Evolutionary conservation across 2,113 vertebrate species (phyloP), one percentile per base, ranked within the genome.

Genomic region (Leuciscus idus): DNA sequence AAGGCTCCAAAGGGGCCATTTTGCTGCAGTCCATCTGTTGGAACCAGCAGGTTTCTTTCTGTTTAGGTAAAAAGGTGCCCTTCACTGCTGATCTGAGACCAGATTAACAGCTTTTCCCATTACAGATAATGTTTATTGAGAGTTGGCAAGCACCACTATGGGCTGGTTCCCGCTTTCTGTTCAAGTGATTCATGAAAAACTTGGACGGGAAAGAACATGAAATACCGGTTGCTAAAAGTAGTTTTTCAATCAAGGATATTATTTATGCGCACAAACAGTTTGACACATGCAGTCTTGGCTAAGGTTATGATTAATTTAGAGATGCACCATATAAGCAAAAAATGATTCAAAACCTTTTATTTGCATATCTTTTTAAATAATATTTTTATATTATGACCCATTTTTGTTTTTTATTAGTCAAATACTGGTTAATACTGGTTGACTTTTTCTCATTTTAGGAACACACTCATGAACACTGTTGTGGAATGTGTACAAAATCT

Each of bases 21-120:
- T 43, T 66, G 79, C 33, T 43, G 23, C 77, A 80, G 55, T 80
- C 77, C 77, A 61, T 80, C 77, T 80, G 55, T 80, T 73, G 59
- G 83, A 61, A 88, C 39, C 72, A 82, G 84, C 80, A 78, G 75
- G 55, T 84, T 84, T 72, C 77, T 80, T 80, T 80, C 43, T 75
- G 55, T 61, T 23, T 62, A n/a, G 55, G 55, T 61, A n/a, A 50
- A 11, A 80, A 61, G 23, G 30, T 61, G 77, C 57, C 55, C 33
- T 80, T 80, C 33, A 43, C 55, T 80, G 55, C 33, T 79, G 77
- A 79, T n/a, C 55, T 79, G 55, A 62, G 77, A 62, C 21, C 77
- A 43, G 57, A 43, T 61, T 61, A 43, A 61, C 55, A 61, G 30
- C 77, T 80, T 80, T 61, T 39, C 21, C 33, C 33, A 80, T 61